A percentile compares a stretch with the other conserved stretches of the same genome.
Evolutionary conservation across 2,113 vertebrate genomes (phyloP).

Genomic region (Pandion haliaetus): DNA sequence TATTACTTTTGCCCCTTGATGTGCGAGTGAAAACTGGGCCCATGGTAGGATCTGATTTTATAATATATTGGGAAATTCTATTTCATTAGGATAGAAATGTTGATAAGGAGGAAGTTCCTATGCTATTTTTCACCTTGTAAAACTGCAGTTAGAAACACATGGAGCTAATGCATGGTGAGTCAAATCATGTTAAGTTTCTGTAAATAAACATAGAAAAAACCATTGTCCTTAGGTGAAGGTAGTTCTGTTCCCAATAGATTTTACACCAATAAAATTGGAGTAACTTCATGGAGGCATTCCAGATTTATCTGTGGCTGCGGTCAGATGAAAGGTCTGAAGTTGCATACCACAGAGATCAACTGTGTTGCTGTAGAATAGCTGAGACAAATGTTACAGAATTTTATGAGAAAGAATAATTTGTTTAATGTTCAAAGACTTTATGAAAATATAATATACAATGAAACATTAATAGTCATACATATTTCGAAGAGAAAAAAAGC

Average conservation of each 20-base stretch:
- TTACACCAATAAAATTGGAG: background rate
- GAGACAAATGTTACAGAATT: background rate
- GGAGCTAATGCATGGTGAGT: background rate
- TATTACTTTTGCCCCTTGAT: background rate
- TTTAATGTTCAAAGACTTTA: background rate
- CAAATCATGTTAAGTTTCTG: background rate
- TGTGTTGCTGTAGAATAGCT: background rate
- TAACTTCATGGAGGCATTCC: background rate
- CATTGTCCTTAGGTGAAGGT: background rate
- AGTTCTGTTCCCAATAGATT: background rate
- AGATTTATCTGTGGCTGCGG: background rate
- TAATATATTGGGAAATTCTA: background rate
- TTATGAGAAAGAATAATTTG: background rate
- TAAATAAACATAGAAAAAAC: background rate
- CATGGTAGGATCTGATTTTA: background rate
- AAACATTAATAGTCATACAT: background rate
- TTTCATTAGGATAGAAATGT: background rate
- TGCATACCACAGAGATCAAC: background rate
- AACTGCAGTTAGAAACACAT: background rate
- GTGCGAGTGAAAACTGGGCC: background rate
- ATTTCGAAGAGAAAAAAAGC: background rate
- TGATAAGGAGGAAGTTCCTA: background rate
- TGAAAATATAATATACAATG: background rate
- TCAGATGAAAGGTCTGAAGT: background rate
- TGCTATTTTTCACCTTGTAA: background rate